These are phyloP conservation scores for Patella pellucida DNA, from an alignment of 2,888 invertebrate genomes.

Conservation along the genomic window DNA sequence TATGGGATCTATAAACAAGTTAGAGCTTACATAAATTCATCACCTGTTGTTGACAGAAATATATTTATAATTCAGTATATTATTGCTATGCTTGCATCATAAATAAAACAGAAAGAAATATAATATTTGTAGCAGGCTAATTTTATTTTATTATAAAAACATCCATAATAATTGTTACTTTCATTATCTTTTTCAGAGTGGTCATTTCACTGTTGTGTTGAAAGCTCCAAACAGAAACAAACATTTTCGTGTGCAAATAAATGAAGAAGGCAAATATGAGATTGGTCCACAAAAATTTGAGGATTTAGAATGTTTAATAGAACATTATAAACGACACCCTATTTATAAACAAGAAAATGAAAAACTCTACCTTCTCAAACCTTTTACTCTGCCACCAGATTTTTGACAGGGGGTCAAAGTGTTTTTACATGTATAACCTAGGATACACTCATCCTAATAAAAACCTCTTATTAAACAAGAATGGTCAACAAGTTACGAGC, in stretches of 20 bases:
- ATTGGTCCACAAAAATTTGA: constrained; percentile 99
- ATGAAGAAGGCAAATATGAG: constrained; percentile 82
- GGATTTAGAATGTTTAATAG: constrained; percentile 94
- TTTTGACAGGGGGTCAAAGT: constrained; percentile 36
- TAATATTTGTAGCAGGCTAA: too few species aligned
- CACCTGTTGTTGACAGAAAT: too few species aligned
- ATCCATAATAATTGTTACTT: neutral
- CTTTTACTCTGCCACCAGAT: constrained; percentile 75
- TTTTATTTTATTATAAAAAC: too few species aligned
- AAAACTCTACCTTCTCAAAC: constrained; percentile 95
- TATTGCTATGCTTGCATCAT: too few species aligned
- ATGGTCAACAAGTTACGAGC: too few species aligned
- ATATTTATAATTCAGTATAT: too few species aligned
- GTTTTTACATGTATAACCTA: too few species aligned
- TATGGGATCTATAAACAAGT: too few species aligned
- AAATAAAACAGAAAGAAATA: too few species aligned
- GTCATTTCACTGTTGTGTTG: constrained; percentile 97
- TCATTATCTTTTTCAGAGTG: constrained; percentile 80
- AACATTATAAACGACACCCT: constrained; percentile 98
- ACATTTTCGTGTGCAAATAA: constrained; percentile 97
- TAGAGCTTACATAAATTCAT: too few species aligned
- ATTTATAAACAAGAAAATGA: constrained; percentile 92
- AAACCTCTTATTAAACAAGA: too few species aligned
- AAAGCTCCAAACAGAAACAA: constrained; percentile 98
- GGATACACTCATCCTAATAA: too few species aligned